Conservation (phyloP, 2,888 invertebrate genomes). For the Drosophila maculinotata region DNA sequence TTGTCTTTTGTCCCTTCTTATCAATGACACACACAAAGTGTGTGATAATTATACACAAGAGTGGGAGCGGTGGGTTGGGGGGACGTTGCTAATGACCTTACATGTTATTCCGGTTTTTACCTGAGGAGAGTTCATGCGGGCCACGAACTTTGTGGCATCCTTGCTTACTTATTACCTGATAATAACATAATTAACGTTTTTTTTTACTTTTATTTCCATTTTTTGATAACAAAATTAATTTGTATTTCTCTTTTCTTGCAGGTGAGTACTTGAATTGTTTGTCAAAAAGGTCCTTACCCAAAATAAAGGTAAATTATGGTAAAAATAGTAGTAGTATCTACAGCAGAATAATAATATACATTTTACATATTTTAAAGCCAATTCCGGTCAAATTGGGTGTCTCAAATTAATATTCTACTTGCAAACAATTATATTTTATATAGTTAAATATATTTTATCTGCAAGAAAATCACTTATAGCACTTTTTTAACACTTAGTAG, state of each 20-base stretch:
- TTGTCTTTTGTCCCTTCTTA: constrained; percentile 42
- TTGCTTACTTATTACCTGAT: constrained; percentile 20
- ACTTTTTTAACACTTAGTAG: constrained; percentile 27
- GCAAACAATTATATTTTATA: too few relatives aligned
- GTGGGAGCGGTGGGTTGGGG: background rate
- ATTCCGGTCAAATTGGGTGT: too few relatives aligned
- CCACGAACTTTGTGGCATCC: constrained; percentile 16
- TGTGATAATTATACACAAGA: constrained; percentile 68
- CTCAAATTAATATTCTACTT: too few relatives aligned
- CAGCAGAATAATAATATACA: too few relatives aligned
- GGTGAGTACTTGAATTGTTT: constrained; percentile 52
- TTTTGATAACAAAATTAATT: constrained; percentile 6
- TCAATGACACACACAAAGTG: constrained; percentile 56
- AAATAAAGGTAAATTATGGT: constrained; percentile 5
- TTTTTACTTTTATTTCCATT: background rate
- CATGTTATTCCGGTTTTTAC: constrained; percentile 14
- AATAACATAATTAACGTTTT: constrained; percentile 39
- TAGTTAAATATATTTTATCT: too few relatives aligned
- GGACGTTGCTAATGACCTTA: constrained; percentile 46
- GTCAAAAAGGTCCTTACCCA: background rate
- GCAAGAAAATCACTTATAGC: too few relatives aligned
- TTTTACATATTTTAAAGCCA: background rate
- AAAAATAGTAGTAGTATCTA: background rate
- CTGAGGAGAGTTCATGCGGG: constrained; percentile 48
- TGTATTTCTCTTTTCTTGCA: constrained; percentile 35